phyloP scores from a whole-genome alignment of 2,888 invertebrate species.

The Limnephilus lunatus region DNA sequence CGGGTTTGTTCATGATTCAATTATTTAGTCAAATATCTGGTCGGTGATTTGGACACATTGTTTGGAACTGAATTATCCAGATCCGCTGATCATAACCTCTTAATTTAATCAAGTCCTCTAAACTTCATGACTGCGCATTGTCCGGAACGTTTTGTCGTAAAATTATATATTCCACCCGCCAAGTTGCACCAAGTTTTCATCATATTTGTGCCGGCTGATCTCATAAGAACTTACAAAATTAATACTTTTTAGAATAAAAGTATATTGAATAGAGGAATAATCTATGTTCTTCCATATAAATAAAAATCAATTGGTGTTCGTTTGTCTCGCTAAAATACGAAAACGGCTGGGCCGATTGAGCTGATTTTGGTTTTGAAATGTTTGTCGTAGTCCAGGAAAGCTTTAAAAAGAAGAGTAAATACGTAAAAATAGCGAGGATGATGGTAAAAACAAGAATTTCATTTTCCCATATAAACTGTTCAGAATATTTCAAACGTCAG shows the following conservation, averaged over 20 bases:
- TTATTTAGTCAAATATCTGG: constrained; percentile 45
- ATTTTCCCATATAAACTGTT: too few species aligned
- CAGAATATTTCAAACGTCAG: too few species aligned
- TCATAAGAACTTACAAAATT: neutral
- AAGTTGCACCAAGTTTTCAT: constrained; percentile 2
- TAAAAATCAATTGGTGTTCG: too few species aligned
- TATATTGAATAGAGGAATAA: neutral
- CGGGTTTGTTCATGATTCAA: constrained; percentile 48
- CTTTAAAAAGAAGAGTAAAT: too few species aligned
- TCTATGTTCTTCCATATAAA: too few species aligned
- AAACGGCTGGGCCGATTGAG: too few species aligned
- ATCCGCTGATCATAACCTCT: constrained; percentile 40
- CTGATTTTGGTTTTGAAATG: too few species aligned
- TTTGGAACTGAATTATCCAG: constrained; percentile 47
- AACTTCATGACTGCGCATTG: constrained; percentile 8
- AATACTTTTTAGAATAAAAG: neutral
- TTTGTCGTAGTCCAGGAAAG: too few species aligned
- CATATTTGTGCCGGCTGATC: neutral
- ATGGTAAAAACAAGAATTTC: too few species aligned
- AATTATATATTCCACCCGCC: neutral
- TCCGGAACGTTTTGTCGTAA: neutral
- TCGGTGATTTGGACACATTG: constrained; percentile 42
- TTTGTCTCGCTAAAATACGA: too few species aligned
- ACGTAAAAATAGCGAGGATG: too few species aligned
- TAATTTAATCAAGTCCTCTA: constrained; percentile 16